These are phyloP conservation scores for Trichonephila inaurata DNA, from an alignment of 1,140 invertebrate species.

Conservation along the genomic window DNA sequence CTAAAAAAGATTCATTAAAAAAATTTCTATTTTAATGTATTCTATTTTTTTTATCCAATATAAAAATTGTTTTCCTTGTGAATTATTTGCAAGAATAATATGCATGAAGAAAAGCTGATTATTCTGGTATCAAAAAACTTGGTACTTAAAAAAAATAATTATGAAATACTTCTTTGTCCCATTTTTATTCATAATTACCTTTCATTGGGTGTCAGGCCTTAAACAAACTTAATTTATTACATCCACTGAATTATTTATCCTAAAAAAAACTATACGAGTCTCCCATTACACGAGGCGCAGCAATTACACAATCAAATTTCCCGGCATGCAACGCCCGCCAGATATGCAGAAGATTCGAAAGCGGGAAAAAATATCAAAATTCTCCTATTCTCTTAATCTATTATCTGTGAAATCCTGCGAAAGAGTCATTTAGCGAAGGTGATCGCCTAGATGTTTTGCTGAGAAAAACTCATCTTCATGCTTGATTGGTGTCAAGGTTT, in stretches of 20 bases:
- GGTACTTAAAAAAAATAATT: too few relatives aligned
- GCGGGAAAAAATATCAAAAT: neutral
- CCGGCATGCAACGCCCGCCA: neutral
- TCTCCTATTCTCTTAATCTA: neutral
- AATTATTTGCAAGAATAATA: too few relatives aligned
- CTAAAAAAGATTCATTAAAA: too few relatives aligned
- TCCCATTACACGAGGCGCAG: neutral
- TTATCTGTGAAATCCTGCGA: neutral
- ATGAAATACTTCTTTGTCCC: too few relatives aligned
- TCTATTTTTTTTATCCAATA: too few relatives aligned
- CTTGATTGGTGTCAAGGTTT: constrained; percentile 14
- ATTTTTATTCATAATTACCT: too few relatives aligned
- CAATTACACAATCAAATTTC: neutral
- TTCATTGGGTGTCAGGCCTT: neutral
- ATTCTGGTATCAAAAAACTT: too few relatives aligned
- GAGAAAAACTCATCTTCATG: neutral
- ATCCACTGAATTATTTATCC: neutral
- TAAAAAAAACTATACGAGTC: neutral
- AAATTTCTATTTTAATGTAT: too few relatives aligned
- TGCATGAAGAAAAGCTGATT: too few relatives aligned
- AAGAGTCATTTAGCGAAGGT: neutral
- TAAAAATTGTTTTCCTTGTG: too few relatives aligned
- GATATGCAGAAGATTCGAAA: neutral
- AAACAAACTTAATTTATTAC: neutral
- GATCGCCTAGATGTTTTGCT: neutral